Conservation (phyloP, 2,797 vertebrate genomes). For the Nasua narica region DNA sequence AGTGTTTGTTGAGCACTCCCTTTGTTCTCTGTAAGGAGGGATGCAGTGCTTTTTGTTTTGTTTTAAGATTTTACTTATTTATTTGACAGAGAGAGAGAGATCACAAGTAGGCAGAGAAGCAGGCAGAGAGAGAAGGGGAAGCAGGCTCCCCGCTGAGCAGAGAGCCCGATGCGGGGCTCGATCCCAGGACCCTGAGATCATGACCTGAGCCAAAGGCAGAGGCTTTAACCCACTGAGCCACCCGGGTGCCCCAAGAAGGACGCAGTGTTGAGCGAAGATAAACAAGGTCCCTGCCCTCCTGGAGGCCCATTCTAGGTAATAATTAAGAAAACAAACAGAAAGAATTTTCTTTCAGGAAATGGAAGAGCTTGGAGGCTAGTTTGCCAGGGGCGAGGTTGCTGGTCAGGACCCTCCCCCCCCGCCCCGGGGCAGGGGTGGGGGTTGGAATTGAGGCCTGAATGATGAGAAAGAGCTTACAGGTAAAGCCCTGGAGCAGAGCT, state of each 20-base stretch:
- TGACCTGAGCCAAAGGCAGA: too few relatives aligned
- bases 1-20: not conserved
- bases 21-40: not conserved
- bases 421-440: too few relatives aligned
- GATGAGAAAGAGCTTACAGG: not conserved
- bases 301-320: not conserved
- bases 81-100: too few relatives aligned
- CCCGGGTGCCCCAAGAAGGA: too few relatives aligned
- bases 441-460: not conserved
- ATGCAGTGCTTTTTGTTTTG: accelerated
- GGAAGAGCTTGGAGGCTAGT: not conserved
- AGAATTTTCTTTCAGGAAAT: not conserved
- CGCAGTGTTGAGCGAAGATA: not conserved
- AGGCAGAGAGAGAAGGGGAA: too few relatives aligned
- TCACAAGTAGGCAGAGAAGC: too few relatives aligned
- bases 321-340: not conserved
- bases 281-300: not conserved
- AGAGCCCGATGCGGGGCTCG: too few relatives aligned
- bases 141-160: too few relatives aligned
- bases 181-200: too few relatives aligned
- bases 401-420: not conserved
- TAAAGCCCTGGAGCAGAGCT: not conserved
- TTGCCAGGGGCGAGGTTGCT: accelerated
- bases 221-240: too few relatives aligned
- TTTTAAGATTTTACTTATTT: too few relatives aligned